A percentile compares a stretch with the other conserved stretches of the same genome.
phyloP scores from a whole-genome alignment of 2,113 vertebrate species.

The Paedocypris sp. region DNA sequence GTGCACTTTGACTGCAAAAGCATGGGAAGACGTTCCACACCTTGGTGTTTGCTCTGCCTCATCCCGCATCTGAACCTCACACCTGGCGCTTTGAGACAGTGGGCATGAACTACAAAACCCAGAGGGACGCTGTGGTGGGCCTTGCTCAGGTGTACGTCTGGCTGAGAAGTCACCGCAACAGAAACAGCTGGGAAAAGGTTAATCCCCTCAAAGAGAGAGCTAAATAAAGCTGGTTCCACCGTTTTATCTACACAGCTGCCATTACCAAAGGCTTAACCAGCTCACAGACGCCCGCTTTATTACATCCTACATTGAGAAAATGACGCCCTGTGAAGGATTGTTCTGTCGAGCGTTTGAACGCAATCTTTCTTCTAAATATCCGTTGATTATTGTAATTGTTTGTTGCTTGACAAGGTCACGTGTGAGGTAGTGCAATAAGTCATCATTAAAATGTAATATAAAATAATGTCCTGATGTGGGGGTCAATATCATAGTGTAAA shows the following conservation, averaged over 20 bases:
- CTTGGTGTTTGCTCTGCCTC: not conserved
- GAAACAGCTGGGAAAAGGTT: conserved; percentile 55
- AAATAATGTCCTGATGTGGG: too few species aligned
- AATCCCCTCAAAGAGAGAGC: conserved; percentile 54
- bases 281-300: conserved; percentile 7
- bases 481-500: too few species aligned
- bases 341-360: not conserved
- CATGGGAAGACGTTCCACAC: not conserved
- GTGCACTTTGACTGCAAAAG: not conserved
- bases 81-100: not conserved
- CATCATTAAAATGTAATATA: too few species aligned
- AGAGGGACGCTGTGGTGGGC: not conserved
- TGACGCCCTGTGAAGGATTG: not conserved
- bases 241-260: conserved; percentile 45
- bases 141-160: conserved; percentile 29
- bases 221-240: conserved; percentile 34
- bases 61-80: not conserved
- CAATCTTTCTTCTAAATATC: too few species aligned
- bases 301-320: not conserved
- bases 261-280: conserved; percentile 47
- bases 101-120: conserved; percentile 11
- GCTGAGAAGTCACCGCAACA: conserved; percentile 29
- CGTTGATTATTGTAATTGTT: too few species aligned
- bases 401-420: not conserved
- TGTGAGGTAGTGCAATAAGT: not conserved